These are phyloP conservation scores for Aspiorhynchus laticeps DNA, from an alignment of 2,113 vertebrate species.

Conservation along the genomic window DNA sequence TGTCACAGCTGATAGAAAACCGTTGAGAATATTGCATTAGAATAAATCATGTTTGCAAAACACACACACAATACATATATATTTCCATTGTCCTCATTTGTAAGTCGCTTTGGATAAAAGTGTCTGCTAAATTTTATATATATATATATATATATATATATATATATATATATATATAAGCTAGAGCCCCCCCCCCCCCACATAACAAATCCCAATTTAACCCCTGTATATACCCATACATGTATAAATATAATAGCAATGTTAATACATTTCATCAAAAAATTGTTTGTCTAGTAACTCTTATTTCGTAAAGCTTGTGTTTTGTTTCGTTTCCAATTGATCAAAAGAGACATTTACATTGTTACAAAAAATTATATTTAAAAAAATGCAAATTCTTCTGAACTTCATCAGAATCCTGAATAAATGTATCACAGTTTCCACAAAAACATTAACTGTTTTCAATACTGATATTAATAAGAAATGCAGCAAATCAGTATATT, in stretches of 20 bases:
- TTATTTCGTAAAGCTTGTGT: neutral
- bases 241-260: neutral
- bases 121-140: no score
- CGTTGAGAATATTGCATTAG: no score
- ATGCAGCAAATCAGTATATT: neutral
- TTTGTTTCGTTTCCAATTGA: neutral
- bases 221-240: neutral
- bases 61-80: no score
- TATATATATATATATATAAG: no score
- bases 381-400: neutral
- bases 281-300: neutral
- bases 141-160: no score
- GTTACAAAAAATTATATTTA: neutral
- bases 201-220: no score
- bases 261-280: neutral
- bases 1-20: no score
- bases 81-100: no score
- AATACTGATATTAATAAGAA: neutral
- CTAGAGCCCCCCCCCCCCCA: no score
- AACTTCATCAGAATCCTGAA: neutral
- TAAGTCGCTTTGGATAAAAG: no score
- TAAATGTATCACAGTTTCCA: neutral
- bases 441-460: neutral
- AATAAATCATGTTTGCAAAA: no score
- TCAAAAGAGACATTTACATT: neutral